A percentile compares a stretch with the other conserved stretches of the same genome.
These are phyloP conservation scores for Acrossocheilus fasciatus DNA, from an alignment of 2,797 vertebrate genomes.

Conservation along the genomic window DNA sequence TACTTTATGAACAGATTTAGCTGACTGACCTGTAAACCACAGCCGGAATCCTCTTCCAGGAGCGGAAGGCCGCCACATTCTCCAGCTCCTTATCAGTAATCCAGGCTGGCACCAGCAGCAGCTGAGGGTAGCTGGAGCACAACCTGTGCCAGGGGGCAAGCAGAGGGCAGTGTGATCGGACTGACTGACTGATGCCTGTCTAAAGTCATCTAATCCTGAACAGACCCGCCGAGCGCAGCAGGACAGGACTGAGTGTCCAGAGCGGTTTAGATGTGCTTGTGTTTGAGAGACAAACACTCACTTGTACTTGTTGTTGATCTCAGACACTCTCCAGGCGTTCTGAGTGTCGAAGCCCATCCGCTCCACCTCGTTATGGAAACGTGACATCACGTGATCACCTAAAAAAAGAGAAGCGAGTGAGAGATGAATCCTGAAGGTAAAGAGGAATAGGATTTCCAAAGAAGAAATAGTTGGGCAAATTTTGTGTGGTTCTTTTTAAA, in stretches of 20 bases:
- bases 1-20: background rate
- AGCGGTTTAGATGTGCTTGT: background rate
- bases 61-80: conserved; percentile 94
- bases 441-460: background rate
- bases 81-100: conserved; percentile 98
- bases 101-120: conserved; percentile 95
- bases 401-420: conserved; percentile 57
- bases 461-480: too few species aligned
- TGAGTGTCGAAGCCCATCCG: conserved; percentile 98
- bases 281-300: conserved; percentile 66
- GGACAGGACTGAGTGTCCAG: conserved; percentile 43
- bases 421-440: background rate
- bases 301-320: conserved; percentile 99
- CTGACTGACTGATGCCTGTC: conserved; percentile 59
- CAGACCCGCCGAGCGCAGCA: conserved; percentile 48
- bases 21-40: conserved; percentile 92
- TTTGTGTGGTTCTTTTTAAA: background rate
- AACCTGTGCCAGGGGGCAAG: conserved; percentile 77
- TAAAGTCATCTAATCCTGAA: conserved; percentile 71
- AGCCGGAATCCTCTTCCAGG: conserved; percentile 96
- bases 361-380: conserved; percentile 97
- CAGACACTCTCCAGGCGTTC: conserved; percentile 97
- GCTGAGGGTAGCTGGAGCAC: conserved; percentile 96
- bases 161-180: conserved; percentile 26
- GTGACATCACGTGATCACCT: conserved; percentile 95